Conservation (phyloP, 2,113 vertebrate species). For the Zonotrichia leucophrys region DNA sequence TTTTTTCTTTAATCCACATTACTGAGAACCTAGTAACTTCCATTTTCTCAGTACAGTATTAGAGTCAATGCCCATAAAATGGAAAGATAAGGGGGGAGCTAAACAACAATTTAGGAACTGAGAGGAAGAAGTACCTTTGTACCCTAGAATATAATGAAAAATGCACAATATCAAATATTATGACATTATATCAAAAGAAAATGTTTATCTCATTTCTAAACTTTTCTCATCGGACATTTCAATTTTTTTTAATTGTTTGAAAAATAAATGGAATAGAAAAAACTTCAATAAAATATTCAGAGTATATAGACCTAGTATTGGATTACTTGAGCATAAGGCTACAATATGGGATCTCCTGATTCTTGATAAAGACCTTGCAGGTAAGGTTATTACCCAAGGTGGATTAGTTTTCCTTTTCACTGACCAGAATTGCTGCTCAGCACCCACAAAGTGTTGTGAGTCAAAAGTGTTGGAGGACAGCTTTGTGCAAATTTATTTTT, state of each 20-base stretch:
- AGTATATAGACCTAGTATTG: not conserved
- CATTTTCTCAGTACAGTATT: not conserved
- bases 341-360: not conserved
- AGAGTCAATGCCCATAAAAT: not conserved
- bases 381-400: not conserved
- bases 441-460: not conserved
- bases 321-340: not conserved
- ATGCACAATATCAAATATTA: not conserved
- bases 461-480: not conserved
- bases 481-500: not conserved
- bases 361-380: not conserved
- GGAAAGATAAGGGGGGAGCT: not conserved
- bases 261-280: not conserved
- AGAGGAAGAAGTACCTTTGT: not conserved
- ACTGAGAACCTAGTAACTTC: not conserved
- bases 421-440: not conserved
- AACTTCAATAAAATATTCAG: not conserved
- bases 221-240: not conserved
- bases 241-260: not conserved
- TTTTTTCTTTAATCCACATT: not conserved
- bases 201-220: not conserved
- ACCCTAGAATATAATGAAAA: not conserved
- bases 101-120: not conserved
- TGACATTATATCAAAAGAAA: not conserved
- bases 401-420: not conserved